Evolutionary conservation across 2,797 vertebrate genomes (phyloP), one percentile per base, ranked within the genome.

Genomic region (Trachurus trachurus): DNA sequence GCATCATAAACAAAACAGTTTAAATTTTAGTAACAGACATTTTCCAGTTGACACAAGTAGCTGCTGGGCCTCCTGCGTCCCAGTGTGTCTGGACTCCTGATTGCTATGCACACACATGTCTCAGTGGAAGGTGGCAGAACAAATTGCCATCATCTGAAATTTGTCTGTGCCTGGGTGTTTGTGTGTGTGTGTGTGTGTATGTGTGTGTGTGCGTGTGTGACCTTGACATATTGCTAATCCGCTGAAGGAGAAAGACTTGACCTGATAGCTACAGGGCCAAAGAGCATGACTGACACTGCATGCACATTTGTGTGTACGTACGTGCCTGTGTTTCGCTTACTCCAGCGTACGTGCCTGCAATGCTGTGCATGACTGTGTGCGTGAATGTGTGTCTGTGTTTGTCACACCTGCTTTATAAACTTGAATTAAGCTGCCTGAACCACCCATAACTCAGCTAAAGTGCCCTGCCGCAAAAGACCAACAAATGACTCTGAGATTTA

Each of bases 111-210:
- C 86, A 87, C 84, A 84, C 84, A 80, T 66, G 81, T 87, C 82
- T 86, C 88, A 74, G 81, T 73, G 83, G 85, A 91, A 78, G 86
- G 90, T 90, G 78, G 88, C 90, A 89, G 87, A 90, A 93, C 92
- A 90, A 92, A 93, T 91, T 88, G 88, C 79, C 88, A 78, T 89
- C 82, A 87, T 87, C 60, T 75, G 67, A 76, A 85, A 75, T 84
- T 6, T 71, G 66, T 69, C 81, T 61, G 60, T 64, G 66, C 77
- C 19, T 65, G 71, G 19, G 65, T 77, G 65, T 59, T 13, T 22
- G 61, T 62, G 65, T 81, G 57, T 74, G 62, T 63, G 53, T 26
- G 31, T 75, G 68, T 59, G 52, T 59, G 31, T 47, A n/a, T 65
- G 67, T 54, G 68, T 69, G 45, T 19, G 49, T 59, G 37, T 47